Evolutionary conservation across 1,140 invertebrate genomes (phyloP), one percentile per base, ranked within the genome.

Genomic region (Sinella curviseta): DNA sequence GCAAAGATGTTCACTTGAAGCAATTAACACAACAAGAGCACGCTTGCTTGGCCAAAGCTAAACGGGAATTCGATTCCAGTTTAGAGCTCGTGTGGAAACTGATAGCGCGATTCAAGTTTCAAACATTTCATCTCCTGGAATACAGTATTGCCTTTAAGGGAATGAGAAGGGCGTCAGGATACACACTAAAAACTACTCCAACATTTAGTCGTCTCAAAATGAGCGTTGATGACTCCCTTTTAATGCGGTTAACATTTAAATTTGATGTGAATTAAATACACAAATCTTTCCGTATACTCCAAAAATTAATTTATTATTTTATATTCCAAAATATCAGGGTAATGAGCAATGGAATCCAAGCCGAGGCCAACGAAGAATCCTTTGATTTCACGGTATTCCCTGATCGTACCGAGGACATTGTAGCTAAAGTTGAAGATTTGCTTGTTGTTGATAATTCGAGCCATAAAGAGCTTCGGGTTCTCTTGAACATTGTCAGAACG

Each of bases 371-470:
- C 0, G 54, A 76, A 1, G 78, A 79, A 16, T 57, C 54, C 12
- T 73, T 33, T 57, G n/a, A 75, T 28, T 74, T 54, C 17, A 74
- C 74, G 4, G 65, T 79, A 54, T 57, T 75, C 39, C 55, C 48
- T 54, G 78, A 79, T 65, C 39, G 78, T 12, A 35, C 78, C 0
- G 48, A 79, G 16, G 78, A 79, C 34, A 79, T 74, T 28, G 1
- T 76, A 4, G 36, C 73, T 3, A 79, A 74, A 0, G 35, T 76
- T 65, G 73, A 57, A 76, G 73, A 79, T n/a, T 55, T 76, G 74
- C 30, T 74, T 28, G 34, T 17, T 8, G 31, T 79, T 75, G 70
- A 70, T 16, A 57, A 48, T 0, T 33, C 31, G 20, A 36, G 24
- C 31, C 75, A 55, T 3, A 57, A 79, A 65, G 39, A 35, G 57